Base-by-base conservation (phyloP, 2,797 vertebrate genomes). In the Anisognathus igniventris region DNA sequence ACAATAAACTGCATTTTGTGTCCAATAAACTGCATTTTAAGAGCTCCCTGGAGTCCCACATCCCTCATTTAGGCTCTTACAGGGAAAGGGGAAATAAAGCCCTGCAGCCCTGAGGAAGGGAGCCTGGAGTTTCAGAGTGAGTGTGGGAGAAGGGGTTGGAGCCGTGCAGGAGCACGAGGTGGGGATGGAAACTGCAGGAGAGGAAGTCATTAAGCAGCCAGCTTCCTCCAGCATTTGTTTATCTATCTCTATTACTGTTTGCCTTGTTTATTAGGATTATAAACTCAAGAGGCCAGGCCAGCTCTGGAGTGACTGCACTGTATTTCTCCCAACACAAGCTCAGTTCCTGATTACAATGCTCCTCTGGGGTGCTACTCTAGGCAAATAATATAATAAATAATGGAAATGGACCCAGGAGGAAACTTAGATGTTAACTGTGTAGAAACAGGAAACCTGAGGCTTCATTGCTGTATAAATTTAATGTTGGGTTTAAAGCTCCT, bases 351-450 rank as follows among this genome's bases (percentile, higher is more conserved):
- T 95, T 97, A 91, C 87, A 95, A 86, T 47, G 75, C 51, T 93
- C 80, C 93, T 95, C 94, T 83, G 66, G 95, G 82, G 95, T 84
- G 82, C 95, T 83, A 48, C 95, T 96, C 58, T n/a, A 94, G 95
- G 92, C 87, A 96, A 95, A 96, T 93, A 96, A 96, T 94, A 92
- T 80, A 95, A 95, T 96, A 96, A 96, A 91, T 92, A 96, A 96
- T 65, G 62, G 90, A 96, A 96, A 91, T 76, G 65, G 77, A 81
- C 78, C 88, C 92, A 44, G 24, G 93, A 96, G 96, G 86, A 95
- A 94, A 68, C 86, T 92, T 87, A 86, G 62, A 67, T 70, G 39
- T 87, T 93, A 96, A 92, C 90, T 68, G 91, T 93, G 83, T 87
- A 95, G 95, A 88, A 96, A 91, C 39, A 85, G 87, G 85, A 96